Evolutionary conservation across 1,140 invertebrate species (phyloP).

Genomic region (Sarcophaga peregrina): DNA sequence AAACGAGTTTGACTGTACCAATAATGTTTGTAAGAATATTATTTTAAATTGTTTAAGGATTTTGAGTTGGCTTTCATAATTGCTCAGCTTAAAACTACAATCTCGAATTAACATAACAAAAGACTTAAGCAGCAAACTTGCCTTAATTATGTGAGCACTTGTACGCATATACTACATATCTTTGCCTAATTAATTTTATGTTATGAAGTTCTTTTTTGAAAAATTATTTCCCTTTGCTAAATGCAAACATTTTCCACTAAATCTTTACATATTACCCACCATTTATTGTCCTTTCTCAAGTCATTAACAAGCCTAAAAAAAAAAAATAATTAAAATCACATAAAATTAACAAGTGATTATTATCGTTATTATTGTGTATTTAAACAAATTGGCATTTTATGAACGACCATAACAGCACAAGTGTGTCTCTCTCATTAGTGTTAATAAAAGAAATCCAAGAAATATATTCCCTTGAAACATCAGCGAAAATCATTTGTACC

Average conservation of each 20-base stretch:
- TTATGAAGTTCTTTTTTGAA: no score
- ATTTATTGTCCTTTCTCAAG: conserved; percentile 9
- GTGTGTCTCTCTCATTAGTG: background rate
- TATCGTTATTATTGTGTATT: background rate
- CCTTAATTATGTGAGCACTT: no score
- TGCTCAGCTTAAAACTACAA: background rate
- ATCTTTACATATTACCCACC: background rate
- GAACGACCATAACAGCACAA: background rate
- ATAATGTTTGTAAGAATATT: no score
- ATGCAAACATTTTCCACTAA: no score
- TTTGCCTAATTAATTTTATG: no score
- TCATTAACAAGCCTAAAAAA: background rate
- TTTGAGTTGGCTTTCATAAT: no score
- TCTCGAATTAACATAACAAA: background rate
- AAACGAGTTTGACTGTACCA: no score
- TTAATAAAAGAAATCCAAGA: background rate
- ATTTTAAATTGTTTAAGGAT: no score
- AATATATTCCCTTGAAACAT: no score
- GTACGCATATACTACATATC: no score
- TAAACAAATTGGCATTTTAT: background rate
- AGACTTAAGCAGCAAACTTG: conserved; percentile 13
- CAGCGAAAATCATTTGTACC: no score
- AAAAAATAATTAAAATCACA: background rate
- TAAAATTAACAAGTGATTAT: conserved; percentile 27
- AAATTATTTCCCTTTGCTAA: no score